Conservation (phyloP, 2,888 invertebrate genomes). For the Philereme vetulata region DNA sequence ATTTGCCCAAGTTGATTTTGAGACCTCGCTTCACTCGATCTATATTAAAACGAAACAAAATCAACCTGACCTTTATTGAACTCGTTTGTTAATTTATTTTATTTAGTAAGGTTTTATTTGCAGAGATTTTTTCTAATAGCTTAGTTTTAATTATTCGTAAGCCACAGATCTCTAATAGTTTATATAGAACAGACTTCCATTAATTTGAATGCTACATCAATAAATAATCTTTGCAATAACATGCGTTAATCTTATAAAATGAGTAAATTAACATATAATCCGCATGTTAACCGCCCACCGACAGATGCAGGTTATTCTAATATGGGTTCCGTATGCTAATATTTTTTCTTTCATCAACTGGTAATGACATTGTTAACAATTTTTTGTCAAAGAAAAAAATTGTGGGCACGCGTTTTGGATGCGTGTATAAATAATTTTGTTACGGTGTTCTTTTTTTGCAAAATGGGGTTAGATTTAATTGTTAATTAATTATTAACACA, state of each 20-base stretch:
- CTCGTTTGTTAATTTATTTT: too few species aligned
- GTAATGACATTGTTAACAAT: constrained; percentile 53
- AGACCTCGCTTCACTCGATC: too few species aligned
- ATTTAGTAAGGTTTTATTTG: too few species aligned
- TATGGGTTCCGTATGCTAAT: constrained; percentile 71
- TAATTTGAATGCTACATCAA: background rate
- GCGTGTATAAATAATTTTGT: constrained; percentile 35
- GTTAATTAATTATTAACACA: constrained; percentile 2
- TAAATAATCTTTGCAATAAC: constrained; percentile 45
- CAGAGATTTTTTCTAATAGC: too few species aligned
- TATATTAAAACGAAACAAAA: too few species aligned
- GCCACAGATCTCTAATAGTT: too few species aligned
- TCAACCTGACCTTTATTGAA: too few species aligned
- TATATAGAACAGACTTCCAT: background rate
- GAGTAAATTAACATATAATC: constrained; percentile 70
- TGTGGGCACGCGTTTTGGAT: constrained; percentile 69
- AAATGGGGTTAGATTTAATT: background rate
- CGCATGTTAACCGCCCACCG: constrained; percentile 66
- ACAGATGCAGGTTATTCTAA: constrained; percentile 65
- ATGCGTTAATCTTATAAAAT: constrained; percentile 54
- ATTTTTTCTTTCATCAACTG: constrained; percentile 56
- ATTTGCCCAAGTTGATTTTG: too few species aligned
- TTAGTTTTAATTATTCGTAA: too few species aligned
- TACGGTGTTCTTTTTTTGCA: constrained; percentile 4
- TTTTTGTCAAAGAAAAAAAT: constrained; percentile 62